Evolutionary conservation across 2,797 vertebrate genomes (phyloP), one percentile per base, ranked within the genome.

Genomic region (Phataginus tricuspis): DNA sequence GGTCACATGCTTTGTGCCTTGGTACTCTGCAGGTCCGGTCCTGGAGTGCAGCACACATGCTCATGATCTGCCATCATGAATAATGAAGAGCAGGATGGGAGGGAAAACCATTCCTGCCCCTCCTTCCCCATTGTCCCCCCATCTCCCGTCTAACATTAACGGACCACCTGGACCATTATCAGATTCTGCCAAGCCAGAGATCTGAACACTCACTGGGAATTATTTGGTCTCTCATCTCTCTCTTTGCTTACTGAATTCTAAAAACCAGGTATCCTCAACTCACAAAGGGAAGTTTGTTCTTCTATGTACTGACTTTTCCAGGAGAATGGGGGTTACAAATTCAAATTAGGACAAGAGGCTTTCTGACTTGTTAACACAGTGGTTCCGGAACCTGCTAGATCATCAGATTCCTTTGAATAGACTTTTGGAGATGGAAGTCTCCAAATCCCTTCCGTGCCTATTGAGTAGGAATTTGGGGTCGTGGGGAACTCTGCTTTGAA

Each of bases 241-340:
- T 68, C 63, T 89, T 79, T 92, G 78, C 75, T 89, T 72, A 64
- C 55, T 55, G 83, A 72, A 39, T 90, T 86, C 68, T 91, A 31
- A 91, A 61, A 83, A 34, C 3, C n/a, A 68, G 78, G 55, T 61
- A 49, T 55, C 27, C 45, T 63, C 31, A 61, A 0, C 21, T 39
- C 34, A 78, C 63, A 90, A 75, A 92, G 19, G 49, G 29, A 21
- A 37, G 23, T 63, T 13, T 49, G 45, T 45, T 45, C 69, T 63
- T 69, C 57, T 78, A 2, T n/a, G 12, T 0, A 3, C 18, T 8
- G 5, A 11, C 34, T 78, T 57, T 92, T 63, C 53, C 14, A 25
- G 10, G 42, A 71, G 74, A 53, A n/a, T 53, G 61, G 3, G 4
- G 51, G 4, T 75, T 53, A 85, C 66, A 61, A 25, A 51, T 42